Conservation (phyloP, 2,888 invertebrate species). For the Cryptocheilus praepositus region DNA sequence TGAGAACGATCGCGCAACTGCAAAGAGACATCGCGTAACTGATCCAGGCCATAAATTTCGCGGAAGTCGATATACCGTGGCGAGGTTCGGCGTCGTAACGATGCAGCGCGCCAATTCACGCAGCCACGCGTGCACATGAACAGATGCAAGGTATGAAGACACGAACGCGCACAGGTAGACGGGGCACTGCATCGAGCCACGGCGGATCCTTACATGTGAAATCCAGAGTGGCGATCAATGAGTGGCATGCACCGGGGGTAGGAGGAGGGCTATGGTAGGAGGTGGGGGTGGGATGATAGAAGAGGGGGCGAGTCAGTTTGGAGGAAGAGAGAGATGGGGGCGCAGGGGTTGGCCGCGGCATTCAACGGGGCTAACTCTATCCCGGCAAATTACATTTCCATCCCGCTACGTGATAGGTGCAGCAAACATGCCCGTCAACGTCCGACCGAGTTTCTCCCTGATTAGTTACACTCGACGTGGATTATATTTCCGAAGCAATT, state of each 20-base stretch:
- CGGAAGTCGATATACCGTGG: too few relatives aligned
- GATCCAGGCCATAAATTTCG: too few relatives aligned
- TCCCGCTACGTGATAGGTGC: slow-evolving; percentile 63
- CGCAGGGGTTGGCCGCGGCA: slow-evolving; percentile 50
- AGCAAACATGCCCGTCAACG: slow-evolving; percentile 64
- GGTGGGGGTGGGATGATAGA: slow-evolving; percentile 14
- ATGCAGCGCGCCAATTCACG: background rate
- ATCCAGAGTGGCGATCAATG: slow-evolving; percentile 53
- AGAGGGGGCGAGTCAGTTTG: too few relatives aligned
- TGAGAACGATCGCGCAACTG: too few relatives aligned
- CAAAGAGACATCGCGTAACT: too few relatives aligned
- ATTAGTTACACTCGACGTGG: slow-evolving; percentile 59
- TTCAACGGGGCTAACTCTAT: slow-evolving; percentile 62
- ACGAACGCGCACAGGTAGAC: slow-evolving; percentile 3
- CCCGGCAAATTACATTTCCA: slow-evolving; percentile 64
- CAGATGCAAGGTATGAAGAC: background rate
- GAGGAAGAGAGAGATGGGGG: slow-evolving; percentile 17
- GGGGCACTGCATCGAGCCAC: background rate
- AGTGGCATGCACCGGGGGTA: slow-evolving; percentile 41
- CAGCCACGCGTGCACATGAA: background rate
- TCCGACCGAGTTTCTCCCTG: slow-evolving; percentile 61
- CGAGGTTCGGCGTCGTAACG: too few relatives aligned
- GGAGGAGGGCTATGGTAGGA: slow-evolving; percentile 17
- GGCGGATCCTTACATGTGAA: slow-evolving; percentile 49
- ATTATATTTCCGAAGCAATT: slow-evolving; percentile 62